phyloP scores from a whole-genome alignment of 2,888 invertebrate genomes.

The Morinoia aosen region DNA sequence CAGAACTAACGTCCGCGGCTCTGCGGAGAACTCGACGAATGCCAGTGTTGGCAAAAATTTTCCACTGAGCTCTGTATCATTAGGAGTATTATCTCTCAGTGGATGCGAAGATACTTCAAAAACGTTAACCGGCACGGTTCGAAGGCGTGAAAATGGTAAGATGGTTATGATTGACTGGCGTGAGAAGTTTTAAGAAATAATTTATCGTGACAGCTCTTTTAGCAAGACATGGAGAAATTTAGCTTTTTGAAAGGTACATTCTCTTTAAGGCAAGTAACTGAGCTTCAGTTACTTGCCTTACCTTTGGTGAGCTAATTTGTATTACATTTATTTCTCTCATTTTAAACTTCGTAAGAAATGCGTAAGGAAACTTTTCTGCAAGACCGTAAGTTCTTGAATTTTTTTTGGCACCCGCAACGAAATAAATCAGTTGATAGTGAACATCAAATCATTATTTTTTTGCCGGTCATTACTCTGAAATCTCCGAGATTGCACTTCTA shows the following conservation, averaged over 20 bases:
- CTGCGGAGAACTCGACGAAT: background rate
- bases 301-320: too few relatives aligned
- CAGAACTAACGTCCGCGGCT: background rate
- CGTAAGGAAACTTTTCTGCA: background rate
- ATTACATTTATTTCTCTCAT: too few relatives aligned
- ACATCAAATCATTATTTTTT: background rate
- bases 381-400: background rate
- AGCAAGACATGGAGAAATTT: background rate
- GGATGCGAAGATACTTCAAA: background rate
- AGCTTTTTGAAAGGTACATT: background rate
- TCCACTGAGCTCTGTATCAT: background rate
- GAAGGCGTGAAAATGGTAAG: background rate
- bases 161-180: background rate
- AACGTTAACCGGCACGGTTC: background rate
- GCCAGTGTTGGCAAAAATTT: background rate
- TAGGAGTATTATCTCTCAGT: background rate
- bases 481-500: too few relatives aligned
- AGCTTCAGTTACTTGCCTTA: background rate
- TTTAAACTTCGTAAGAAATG: too few relatives aligned
- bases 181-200: background rate
- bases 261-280: background rate
- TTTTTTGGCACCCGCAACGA: background rate
- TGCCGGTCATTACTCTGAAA: background rate
- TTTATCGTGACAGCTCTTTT: background rate
- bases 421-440: background rate